Percentiles rank a stretch among this genome's conserved stretches.
Evolutionary conservation across 2,797 vertebrate species (phyloP).

Genomic region (Cossypha caffra): DNA sequence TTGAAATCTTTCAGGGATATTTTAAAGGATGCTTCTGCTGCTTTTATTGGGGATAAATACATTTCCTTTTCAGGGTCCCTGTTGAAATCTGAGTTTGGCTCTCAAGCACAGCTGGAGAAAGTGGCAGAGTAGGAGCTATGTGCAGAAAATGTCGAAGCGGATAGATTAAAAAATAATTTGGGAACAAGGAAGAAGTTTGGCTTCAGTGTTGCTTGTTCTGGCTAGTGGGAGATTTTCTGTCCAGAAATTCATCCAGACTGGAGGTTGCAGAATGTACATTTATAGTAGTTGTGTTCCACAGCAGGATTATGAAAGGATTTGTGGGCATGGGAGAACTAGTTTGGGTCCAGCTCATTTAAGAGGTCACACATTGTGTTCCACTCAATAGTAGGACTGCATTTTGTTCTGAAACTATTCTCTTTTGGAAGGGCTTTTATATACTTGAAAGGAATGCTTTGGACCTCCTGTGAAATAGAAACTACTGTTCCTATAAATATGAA

Average conservation of each 20-base stretch:
- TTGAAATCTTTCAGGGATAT: not conserved
- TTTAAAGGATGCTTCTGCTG: not conserved
- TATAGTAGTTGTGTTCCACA: not conserved
- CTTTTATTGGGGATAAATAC: fast-evolving
- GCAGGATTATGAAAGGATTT: not conserved
- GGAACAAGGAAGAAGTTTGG: not conserved
- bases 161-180: not conserved
- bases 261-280: fast-evolving
- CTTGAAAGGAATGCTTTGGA: not conserved
- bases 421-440: not conserved
- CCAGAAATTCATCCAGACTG: not conserved
- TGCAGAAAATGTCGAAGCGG: not conserved
- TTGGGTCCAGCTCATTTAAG: not conserved
- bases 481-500: not conserved
- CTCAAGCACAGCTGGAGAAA: not conserved
- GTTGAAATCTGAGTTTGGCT: not conserved
- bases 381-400: not conserved
- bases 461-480: not conserved
- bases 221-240: not conserved
- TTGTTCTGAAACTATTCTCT: not conserved
- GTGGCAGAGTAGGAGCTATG: not conserved
- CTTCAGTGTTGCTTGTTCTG: not conserved
- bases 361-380: not conserved
- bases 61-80: not conserved
- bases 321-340: not conserved